These are phyloP conservation scores for Microhierax caerulescens DNA, from an alignment of 2,797 vertebrate species.

Conservation along the genomic window DNA sequence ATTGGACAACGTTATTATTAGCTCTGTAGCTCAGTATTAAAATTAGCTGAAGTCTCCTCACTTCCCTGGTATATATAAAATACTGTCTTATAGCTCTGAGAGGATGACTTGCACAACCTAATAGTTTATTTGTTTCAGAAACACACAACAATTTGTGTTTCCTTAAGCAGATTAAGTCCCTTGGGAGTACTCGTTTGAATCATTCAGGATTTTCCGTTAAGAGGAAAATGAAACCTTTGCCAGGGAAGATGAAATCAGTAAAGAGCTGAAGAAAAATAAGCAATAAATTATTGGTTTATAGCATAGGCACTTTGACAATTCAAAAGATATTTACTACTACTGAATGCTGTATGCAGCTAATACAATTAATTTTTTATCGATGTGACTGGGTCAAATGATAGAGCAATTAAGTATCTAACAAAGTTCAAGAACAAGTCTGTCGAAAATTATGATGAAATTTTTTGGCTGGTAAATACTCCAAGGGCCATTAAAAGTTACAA, in stretches of 20 bases:
- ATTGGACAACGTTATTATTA: neutral
- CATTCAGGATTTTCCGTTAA: neutral
- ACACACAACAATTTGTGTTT: neutral
- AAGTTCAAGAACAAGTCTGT: neutral
- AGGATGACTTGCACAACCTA: neutral
- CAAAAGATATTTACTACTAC: neutral
- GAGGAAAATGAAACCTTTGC: conserved; percentile 21
- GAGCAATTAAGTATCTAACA: neutral
- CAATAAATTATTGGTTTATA: neutral
- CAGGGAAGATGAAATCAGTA: conserved; percentile 5
- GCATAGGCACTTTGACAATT: neutral
- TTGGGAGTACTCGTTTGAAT: neutral
- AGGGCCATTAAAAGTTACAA: conserved; percentile 57
- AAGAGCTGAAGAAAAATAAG: neutral
- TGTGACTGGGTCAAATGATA: neutral
- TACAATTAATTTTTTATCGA: neutral
- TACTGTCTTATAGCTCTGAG: neutral
- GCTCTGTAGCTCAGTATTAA: neutral
- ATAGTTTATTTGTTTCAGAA: neutral
- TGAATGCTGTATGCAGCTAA: neutral
- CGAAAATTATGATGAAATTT: conserved; percentile 4
- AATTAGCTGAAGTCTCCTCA: neutral
- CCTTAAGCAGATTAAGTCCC: neutral
- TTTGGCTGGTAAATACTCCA: neutral
- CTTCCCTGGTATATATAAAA: neutral